Percentiles rank a stretch among this genome's conserved stretches.
phyloP scores from a whole-genome alignment of 2,113 vertebrate genomes.

The Petaurus breviceps region DNA sequence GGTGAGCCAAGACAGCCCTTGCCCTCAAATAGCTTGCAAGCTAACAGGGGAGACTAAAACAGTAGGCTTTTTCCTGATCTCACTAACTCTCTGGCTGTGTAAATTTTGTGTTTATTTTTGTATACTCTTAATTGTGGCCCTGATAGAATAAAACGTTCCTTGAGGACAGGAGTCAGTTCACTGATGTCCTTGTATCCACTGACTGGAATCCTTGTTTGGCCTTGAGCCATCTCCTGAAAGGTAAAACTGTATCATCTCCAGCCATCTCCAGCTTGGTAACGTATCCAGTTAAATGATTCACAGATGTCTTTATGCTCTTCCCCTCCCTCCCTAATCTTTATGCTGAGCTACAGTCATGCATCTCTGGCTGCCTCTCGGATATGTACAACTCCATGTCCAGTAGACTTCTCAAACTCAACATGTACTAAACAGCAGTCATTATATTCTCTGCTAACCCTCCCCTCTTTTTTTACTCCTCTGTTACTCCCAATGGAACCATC shows the following conservation, averaged over 20 bases:
- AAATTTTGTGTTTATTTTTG: background rate
- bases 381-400: too few species aligned
- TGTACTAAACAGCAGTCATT: background rate
- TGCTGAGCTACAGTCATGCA: too few species aligned
- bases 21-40: background rate
- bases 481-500: background rate
- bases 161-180: background rate
- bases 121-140: too few species aligned
- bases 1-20: background rate
- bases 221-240: background rate
- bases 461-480: background rate
- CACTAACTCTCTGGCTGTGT: background rate
- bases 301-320: background rate
- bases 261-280: background rate
- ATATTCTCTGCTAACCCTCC: background rate
- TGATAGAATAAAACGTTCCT: background rate
- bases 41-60: too few species aligned
- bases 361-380: too few species aligned
- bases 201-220: background rate
- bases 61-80: background rate
- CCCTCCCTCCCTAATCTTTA: too few species aligned
- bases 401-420: background rate
- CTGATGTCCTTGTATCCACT: background rate
- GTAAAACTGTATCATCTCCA: background rate
- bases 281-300: background rate